Evolutionary conservation across 2,888 invertebrate genomes (phyloP).

Genomic region (Eupelmus urozonus): DNA sequence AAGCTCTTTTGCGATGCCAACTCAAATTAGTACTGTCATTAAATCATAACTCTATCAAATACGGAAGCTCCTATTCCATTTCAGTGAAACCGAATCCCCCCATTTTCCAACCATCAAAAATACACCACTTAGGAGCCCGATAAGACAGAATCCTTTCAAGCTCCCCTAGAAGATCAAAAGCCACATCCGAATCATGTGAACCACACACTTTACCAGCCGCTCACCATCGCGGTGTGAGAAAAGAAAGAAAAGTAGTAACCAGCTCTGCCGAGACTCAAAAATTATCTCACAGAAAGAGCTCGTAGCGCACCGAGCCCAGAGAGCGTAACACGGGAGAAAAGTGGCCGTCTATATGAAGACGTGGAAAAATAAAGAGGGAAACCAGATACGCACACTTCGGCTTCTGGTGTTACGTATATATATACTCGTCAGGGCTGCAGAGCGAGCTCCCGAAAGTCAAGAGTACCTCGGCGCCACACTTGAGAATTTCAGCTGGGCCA

Average conservation of each 20-base stretch:
- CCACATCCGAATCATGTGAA: not conserved
- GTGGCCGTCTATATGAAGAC: not conserved
- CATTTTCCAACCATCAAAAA: too few species aligned
- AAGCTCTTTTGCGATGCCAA: too few species aligned
- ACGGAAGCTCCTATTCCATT: too few species aligned
- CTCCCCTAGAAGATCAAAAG: slow-evolving; percentile 26
- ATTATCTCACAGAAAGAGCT: slow-evolving; percentile 6
- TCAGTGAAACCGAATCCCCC: too few species aligned
- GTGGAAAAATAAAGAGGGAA: slow-evolving; percentile 54
- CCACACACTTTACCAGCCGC: not conserved
- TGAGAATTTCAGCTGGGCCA: slow-evolving; percentile 2
- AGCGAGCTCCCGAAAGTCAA: slow-evolving; percentile 11
- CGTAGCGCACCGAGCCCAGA: not conserved
- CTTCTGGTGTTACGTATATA: slow-evolving; percentile 32
- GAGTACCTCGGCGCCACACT: slow-evolving; percentile 35
- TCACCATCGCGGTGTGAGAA: too few species aligned
- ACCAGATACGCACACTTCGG: slow-evolving; percentile 44
- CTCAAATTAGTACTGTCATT: too few species aligned
- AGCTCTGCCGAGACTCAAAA: slow-evolving; percentile 48
- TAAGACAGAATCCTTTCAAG: not conserved
- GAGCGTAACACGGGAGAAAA: slow-evolving; percentile 6
- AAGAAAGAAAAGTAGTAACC: slow-evolving; percentile 21
- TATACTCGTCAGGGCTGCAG: too few species aligned
- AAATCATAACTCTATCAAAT: too few species aligned
- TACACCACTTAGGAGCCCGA: too few species aligned